These are phyloP conservation scores for Osmoderma eremita DNA, from an alignment of 2,888 invertebrate species.

Conservation along the genomic window DNA sequence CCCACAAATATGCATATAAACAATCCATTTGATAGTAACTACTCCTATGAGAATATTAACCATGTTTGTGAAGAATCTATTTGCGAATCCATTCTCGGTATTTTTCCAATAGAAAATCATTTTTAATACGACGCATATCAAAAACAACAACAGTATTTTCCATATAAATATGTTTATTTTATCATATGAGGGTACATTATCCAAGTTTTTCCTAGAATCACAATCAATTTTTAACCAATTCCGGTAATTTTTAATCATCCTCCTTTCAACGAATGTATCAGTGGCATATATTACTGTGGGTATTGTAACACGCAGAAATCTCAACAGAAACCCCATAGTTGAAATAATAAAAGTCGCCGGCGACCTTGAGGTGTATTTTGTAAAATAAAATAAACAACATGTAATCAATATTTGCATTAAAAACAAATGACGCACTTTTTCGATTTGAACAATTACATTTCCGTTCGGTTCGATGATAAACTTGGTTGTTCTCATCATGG, in stretches of 20 bases:
- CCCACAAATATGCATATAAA: slow-evolving; percentile 10
- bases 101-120: slow-evolving; percentile 1
- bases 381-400: slow-evolving; percentile 11
- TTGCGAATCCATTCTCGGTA: background rate
- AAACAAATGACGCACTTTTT: background rate
- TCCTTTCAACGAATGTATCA: slow-evolving; percentile 11
- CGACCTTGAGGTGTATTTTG: slow-evolving; percentile 4
- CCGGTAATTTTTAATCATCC: slow-evolving; percentile 10
- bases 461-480: background rate
- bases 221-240: slow-evolving; percentile 8
- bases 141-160: slow-evolving; percentile 12
- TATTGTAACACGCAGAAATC: slow-evolving; percentile 8
- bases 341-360: slow-evolving; percentile 4
- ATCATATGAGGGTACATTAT: background rate
- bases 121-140: slow-evolving; percentile 12
- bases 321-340: background rate
- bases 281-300: slow-evolving; percentile 1
- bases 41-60: background rate
- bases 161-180: slow-evolving; percentile 13
- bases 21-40: slow-evolving; percentile 12
- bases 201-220: slow-evolving; percentile 3
- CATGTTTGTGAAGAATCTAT: slow-evolving; percentile 1
- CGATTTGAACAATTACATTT: slow-evolving; percentile 5
- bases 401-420: slow-evolving; percentile 17
- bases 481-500: slow-evolving; percentile 6